A percentile compares a stretch with the other conserved stretches of the same genome.
phyloP scores from a whole-genome alignment of 2,797 vertebrate species.

The Lindbergichthys nudifrons region DNA sequence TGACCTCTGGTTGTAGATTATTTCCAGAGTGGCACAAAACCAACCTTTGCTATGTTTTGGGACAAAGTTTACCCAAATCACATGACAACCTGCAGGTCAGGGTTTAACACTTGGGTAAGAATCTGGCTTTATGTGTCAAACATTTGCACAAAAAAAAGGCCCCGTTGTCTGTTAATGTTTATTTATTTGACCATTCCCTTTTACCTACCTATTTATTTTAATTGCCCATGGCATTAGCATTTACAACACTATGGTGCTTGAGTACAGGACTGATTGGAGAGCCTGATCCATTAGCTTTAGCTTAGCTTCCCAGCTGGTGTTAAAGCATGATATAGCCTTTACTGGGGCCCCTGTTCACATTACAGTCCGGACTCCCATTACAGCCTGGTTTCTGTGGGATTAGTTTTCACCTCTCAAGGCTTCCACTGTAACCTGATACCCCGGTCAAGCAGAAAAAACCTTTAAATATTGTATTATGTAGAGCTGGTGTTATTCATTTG shows the following conservation, averaged over 20 bases:
- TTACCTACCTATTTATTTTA: not conserved
- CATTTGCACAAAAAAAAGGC: conserved; percentile 12
- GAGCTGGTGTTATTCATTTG: no score
- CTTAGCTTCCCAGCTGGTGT: conserved; percentile 46
- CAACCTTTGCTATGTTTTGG: conserved; percentile 60
- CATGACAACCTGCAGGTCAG: conserved; percentile 64
- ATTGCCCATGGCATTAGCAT: not conserved
- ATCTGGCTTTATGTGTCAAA: conserved; percentile 35
- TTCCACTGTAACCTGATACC: conserved; percentile 6
- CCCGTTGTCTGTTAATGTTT: not conserved
- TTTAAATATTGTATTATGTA: not conserved
- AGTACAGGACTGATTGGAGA: not conserved
- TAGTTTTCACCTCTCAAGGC: conserved; percentile 48
- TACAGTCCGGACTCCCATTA: conserved; percentile 68
- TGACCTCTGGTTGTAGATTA: conserved; percentile 24
- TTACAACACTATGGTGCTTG: not conserved
- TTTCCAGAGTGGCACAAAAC: conserved; percentile 37
- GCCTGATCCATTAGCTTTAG: conserved; percentile 21
- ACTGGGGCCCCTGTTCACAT: conserved; percentile 52
- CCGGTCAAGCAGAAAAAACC: not conserved
- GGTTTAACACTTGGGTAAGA: conserved; percentile 55
- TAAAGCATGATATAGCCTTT: conserved; percentile 17
- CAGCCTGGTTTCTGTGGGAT: conserved; percentile 50
- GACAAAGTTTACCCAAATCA: conserved; percentile 60
- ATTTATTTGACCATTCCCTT: not conserved